phyloP scores from a whole-genome alignment of 2,888 invertebrate species.

The Eugnorisma glareosa region DNA sequence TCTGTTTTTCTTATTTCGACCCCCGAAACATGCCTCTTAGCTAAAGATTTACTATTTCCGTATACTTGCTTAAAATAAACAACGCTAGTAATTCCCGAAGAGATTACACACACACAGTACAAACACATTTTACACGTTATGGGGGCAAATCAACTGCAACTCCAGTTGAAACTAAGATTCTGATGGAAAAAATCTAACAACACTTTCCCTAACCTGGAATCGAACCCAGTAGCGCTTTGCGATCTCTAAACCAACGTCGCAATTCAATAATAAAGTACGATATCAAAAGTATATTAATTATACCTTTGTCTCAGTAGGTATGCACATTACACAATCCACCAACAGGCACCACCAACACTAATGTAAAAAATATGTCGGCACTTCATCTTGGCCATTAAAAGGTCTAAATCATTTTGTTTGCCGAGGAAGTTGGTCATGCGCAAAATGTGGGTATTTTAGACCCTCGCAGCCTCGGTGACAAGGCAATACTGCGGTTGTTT shows the following conservation, averaged over 20 bases:
- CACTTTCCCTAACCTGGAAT: not conserved
- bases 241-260: not conserved
- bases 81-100: not conserved
- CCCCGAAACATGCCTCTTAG: not conserved
- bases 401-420: slow-evolving; percentile 55
- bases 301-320: not conserved
- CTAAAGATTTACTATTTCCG: not conserved
- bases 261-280: not conserved
- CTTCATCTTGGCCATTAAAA: slow-evolving; percentile 36
- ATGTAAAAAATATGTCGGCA: slow-evolving; percentile 25
- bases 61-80: not conserved
- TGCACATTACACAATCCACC: not conserved
- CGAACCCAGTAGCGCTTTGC: not conserved
- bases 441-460: slow-evolving; percentile 42
- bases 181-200: too few species aligned
- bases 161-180: too few species aligned
- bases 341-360: slow-evolving; percentile 2
- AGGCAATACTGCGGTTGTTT: slow-evolving; percentile 38
- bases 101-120: too few species aligned
- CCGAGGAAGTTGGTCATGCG: slow-evolving; percentile 53
- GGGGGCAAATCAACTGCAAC: not conserved
- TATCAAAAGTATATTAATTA: not conserved
- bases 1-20: not conserved
- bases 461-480: not conserved
- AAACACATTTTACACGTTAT: not conserved